These are phyloP conservation scores for Tipula helvola DNA, from an alignment of 2,888 invertebrate species.

Conservation along the genomic window DNA sequence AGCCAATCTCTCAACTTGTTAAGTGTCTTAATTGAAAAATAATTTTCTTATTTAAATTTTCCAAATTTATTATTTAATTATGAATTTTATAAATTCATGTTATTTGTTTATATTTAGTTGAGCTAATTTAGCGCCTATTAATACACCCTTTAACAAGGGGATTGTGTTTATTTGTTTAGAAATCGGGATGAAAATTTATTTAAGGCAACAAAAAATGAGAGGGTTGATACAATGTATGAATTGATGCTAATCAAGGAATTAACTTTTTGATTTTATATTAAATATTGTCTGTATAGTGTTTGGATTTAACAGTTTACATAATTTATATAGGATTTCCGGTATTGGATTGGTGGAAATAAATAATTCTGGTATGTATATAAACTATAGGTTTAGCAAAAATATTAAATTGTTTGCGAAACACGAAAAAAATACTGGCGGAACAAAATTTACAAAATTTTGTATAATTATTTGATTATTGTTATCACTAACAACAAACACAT, in stretches of 20 bases:
- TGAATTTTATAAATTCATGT: not conserved
- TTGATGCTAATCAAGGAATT: constrained; percentile 4
- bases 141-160: not conserved
- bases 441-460: no score
- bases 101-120: not conserved
- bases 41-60: not conserved
- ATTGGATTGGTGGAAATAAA: not conserved
- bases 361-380: no score
- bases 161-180: not conserved
- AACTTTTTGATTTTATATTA: not conserved
- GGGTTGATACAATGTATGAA: not conserved
- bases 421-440: no score
- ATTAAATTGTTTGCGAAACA: no score
- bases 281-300: not conserved
- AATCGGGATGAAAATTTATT: not conserved
- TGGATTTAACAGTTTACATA: not conserved
- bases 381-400: no score
- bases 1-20: not conserved
- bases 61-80: not conserved
- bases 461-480: no score
- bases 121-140: not conserved
- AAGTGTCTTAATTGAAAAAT: constrained; percentile 4
- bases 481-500: not conserved
- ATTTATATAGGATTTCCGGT: not conserved
- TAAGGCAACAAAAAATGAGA: not conserved